Evolutionary conservation across 1,140 invertebrate species (phyloP).

Genomic region (Batillaria attramentaria): DNA sequence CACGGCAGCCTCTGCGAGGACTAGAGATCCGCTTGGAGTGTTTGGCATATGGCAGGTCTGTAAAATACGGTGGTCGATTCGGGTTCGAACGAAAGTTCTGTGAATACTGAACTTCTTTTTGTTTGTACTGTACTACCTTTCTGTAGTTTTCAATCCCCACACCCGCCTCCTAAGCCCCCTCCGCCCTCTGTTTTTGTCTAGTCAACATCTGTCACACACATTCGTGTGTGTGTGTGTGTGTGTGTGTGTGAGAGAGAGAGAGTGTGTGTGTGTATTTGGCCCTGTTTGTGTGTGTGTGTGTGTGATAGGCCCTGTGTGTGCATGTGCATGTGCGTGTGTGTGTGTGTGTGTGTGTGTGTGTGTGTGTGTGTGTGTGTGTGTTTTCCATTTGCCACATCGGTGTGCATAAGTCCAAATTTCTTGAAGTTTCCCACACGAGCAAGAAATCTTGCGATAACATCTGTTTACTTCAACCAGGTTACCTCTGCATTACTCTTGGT

Average conservation of each 20-base stretch:
- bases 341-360: neutral
- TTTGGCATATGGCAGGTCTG: conserved; percentile 96
- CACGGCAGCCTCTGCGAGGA: conserved; percentile 90
- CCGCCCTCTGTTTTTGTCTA: neutral
- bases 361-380: neutral
- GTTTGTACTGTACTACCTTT: neutral
- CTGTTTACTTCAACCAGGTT: neutral
- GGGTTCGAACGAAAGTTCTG: no score
- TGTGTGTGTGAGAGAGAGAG: no score
- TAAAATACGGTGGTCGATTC: no score
- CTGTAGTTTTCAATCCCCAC: neutral
- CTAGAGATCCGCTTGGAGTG: conserved; percentile 93
- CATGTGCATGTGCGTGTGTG: neutral
- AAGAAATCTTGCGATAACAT: neutral
- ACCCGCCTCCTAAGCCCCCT: neutral
- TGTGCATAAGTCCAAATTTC: no score
- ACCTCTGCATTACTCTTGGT: conserved; percentile 54
- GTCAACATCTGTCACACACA: neutral
- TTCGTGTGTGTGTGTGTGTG: neutral
- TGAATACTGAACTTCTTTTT: neutral
- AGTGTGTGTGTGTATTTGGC: no score
- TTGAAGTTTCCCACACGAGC: no score
- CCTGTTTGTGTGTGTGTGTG: no score
- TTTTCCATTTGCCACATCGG: no score
- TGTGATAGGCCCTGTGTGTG: no score